phyloP scores from a whole-genome alignment of 2,888 invertebrate genomes.

The Julus scandinavius region DNA sequence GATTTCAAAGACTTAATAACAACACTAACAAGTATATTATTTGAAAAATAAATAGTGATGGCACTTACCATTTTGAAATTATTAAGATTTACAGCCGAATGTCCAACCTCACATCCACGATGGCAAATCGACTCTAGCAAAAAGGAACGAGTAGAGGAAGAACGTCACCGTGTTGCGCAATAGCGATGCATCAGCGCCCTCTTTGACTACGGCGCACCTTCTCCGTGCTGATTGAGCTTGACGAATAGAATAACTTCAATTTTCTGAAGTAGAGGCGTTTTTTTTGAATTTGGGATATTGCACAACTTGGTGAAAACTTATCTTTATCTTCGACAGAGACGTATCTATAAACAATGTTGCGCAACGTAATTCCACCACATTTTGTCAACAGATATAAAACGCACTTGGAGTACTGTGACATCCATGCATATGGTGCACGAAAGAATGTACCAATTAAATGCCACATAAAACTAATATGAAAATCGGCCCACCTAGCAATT shows the following conservation, averaged over 20 bases:
- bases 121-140: constrained; percentile 25
- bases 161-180: constrained; percentile 3
- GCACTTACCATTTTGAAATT: constrained; percentile 50
- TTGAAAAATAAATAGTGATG: constrained; percentile 36
- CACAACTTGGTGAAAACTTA: not conserved
- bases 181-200: not conserved
- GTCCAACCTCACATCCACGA: not conserved
- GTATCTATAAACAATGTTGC: too few relatives aligned
- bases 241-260: not conserved
- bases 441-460: too few relatives aligned
- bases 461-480: too few relatives aligned
- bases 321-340: too few relatives aligned
- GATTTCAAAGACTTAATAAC: not conserved
- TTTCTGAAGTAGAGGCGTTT: not conserved
- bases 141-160: constrained; percentile 17
- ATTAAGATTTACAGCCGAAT: constrained; percentile 24
- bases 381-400: too few relatives aligned
- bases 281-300: not conserved
- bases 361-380: too few relatives aligned
- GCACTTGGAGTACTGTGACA: too few relatives aligned
- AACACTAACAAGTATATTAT: not conserved
- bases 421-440: too few relatives aligned
- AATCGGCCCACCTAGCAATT: too few relatives aligned
- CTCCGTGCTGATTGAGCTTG: not conserved
- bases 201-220: not conserved